Conservation (phyloP, 2,888 invertebrate species). For the Plebejus argus region DNA sequence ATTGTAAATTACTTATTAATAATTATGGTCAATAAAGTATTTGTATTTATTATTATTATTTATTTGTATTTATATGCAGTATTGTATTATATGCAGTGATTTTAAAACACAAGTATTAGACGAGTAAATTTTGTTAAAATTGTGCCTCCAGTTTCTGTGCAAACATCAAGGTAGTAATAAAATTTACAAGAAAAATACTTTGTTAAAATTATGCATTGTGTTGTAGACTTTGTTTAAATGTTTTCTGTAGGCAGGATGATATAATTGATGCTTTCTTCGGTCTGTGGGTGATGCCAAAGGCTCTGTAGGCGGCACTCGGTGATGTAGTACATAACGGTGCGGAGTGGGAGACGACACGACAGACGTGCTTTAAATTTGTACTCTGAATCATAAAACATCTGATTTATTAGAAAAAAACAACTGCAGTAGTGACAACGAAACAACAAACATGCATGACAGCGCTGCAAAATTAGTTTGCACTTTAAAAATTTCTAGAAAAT, state of each 20-base stretch:
- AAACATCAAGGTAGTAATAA: no score
- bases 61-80: no score
- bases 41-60: no score
- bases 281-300: slow-evolving; percentile 53
- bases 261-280: background rate
- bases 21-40: no score
- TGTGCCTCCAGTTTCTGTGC: no score
- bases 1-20: no score
- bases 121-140: no score
- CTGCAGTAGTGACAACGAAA: background rate
- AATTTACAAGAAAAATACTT: background rate
- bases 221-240: background rate
- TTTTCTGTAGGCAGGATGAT: background rate
- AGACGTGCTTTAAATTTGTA: slow-evolving; percentile 33
- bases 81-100: no score
- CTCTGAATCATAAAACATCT: background rate
- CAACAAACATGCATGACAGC: background rate
- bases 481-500: no score
- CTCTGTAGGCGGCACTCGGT: slow-evolving; percentile 53
- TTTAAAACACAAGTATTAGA: no score
- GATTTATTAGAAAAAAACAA: background rate
- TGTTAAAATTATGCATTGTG: background rate
- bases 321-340: slow-evolving; percentile 46
- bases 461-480: no score
- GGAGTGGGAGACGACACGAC: slow-evolving; percentile 45